These are phyloP conservation scores for Graphium colonna DNA, from an alignment of 2,888 invertebrate species.

Conservation along the genomic window DNA sequence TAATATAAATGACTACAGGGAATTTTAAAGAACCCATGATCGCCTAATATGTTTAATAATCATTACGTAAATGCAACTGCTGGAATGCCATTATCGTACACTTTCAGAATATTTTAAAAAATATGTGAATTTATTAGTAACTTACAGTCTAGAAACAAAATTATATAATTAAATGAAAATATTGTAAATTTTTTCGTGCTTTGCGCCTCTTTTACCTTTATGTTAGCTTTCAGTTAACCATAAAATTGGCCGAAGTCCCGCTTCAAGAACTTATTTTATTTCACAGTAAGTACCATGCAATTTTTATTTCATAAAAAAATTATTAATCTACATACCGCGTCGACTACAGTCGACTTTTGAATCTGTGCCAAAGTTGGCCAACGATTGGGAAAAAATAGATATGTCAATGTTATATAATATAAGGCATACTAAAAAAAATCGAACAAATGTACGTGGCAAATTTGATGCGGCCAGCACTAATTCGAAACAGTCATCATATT, in stretches of 20 bases:
- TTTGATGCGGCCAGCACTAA: background rate
- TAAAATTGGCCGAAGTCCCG: conserved; percentile 35
- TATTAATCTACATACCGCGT: conserved; percentile 9
- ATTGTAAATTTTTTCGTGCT: no score
- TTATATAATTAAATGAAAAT: no score
- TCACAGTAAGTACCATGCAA: background rate
- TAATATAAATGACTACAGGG: no score
- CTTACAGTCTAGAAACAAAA: no score
- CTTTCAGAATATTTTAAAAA: no score
- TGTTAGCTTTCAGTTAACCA: no score
- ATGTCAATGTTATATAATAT: conserved; percentile 55
- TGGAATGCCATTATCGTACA: no score
- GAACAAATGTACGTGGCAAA: conserved; percentile 1
- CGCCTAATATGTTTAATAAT: no score
- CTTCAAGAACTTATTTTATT: conserved; percentile 37
- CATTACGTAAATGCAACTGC: no score
- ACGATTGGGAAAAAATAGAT: conserved; percentile 71
- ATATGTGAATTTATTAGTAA: no score
- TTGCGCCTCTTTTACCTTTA: conserved; percentile 30
- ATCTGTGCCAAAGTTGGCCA: conserved; percentile 60
- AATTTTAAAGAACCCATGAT: no score
- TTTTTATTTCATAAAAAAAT: conserved; percentile 10
- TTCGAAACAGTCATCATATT: conserved; percentile 3
- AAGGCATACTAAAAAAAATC: conserved; percentile 38
- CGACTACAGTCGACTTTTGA: conserved; percentile 52